Base-by-base conservation (phyloP, 2,113 vertebrate genomes). In the Tyrannus savana region DNA sequence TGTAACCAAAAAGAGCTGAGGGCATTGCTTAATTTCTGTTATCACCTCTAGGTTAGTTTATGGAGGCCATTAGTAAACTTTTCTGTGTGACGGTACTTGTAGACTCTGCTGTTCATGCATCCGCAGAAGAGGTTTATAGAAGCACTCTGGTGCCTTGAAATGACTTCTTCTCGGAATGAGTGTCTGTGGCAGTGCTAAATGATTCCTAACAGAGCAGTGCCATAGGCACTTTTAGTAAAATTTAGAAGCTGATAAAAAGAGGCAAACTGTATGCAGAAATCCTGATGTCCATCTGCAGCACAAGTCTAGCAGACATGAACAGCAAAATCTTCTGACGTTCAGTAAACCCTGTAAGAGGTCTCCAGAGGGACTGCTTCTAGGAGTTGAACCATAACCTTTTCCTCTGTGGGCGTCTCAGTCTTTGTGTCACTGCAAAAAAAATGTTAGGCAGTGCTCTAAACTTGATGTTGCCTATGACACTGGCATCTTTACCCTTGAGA, bases 151-250 rank as follows among this genome's bases (percentile, higher is more conserved):
- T 81, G 81, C 66, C 81, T 97, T 76, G 63, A 93, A 94, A 88
- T 77, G 69, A 60, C 81, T 85, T 71, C 68, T 94, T 92, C 95
- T 97, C 60, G 78, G 94, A 96, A 94, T 52, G 91, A 94, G 67
- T 68, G 69, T 84, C 94, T 92, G 73, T 52, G 56, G 56, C 94
- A 91, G 92, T 67, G 80, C 90, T 83, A 84, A 92, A 89, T 37
- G 87, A 82, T 96, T 93, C 93, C 95, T 96, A 96, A 89, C 89
- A 96, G 84, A 92, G 75, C 81, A 90, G 55, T 68, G 94, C 88
- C 90, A 91, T 69, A 50, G 84, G 93, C 92, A 91, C 74, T 87
- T 97, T 87, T 79, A 91, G 76, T 94, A 88, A 67, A 85, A 93
- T 96, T 92, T 89, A 66, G 91, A 52, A 81, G 75, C 86, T 89